These are phyloP conservation scores for Ursus arctos DNA, from an alignment of 2,113 vertebrate genomes.

Conservation along the genomic window DNA sequence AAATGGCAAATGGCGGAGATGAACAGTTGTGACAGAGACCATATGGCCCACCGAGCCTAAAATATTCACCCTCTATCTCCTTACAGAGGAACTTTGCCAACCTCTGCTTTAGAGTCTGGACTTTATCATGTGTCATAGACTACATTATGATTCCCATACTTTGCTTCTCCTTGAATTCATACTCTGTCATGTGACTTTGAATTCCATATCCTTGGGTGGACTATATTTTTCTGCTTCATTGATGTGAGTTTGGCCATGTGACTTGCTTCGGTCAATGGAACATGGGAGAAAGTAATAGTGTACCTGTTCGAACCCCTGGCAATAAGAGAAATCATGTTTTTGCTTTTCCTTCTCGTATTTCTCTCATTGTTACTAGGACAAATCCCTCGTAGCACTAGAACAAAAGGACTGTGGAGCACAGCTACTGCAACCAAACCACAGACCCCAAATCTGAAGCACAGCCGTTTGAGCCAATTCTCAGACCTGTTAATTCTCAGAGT, in stretches of 20 bases:
- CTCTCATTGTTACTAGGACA: not conserved
- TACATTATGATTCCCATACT: not conserved
- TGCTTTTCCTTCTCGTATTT: not conserved
- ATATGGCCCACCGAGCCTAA: not conserved
- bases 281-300: not conserved
- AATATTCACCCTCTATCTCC: constrained; percentile 11
- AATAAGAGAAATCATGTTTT: not conserved
- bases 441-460: not conserved
- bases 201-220: not conserved
- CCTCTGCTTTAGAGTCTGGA: not conserved
- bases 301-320: not conserved
- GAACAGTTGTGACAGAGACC: not conserved
- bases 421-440: not conserved
- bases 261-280: constrained; percentile 35
- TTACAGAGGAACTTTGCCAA: not conserved
- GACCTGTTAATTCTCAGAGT: not conserved
- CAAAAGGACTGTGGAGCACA: constrained; percentile 13
- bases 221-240: constrained; percentile 32
- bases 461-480: not conserved
- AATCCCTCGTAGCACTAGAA: not conserved
- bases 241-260: not conserved
- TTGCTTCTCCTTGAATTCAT: not conserved
- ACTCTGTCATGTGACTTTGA: constrained; percentile 10
- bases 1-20: not conserved
- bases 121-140: not conserved